Evolutionary conservation across 2,888 invertebrate genomes (phyloP).

Genomic region (Cenopis cana): DNA sequence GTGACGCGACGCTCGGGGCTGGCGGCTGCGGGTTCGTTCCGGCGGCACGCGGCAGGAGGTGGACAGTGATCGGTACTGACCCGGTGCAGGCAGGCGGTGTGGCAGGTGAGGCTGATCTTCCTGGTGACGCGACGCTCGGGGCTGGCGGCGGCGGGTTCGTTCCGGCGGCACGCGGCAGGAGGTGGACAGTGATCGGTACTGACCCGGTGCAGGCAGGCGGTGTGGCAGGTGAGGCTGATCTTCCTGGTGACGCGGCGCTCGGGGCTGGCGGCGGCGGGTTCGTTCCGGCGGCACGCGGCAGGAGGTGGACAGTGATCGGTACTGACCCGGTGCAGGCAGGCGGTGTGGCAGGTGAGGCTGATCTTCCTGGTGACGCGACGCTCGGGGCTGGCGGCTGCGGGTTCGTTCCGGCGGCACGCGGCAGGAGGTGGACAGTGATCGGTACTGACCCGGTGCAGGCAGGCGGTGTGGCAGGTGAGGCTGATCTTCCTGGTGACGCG

Average conservation of each 20-base stretch:
- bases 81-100: conserved; percentile 71
- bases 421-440: too few relatives aligned
- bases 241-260: conserved; percentile 78
- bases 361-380: conserved; percentile 84
- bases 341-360: conserved; percentile 89
- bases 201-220: conserved; percentile 61
- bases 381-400: conserved; percentile 72
- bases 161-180: conserved; percentile 85
- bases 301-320: too few relatives aligned
- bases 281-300: conserved; percentile 86
- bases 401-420: conserved; percentile 86
- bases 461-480: conserved; percentile 87
- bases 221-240: conserved; percentile 90
- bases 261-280: conserved; percentile 77
- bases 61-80: background rate
- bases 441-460: conserved; percentile 47
- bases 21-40: conserved; percentile 85
- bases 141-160: conserved; percentile 83
- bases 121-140: conserved; percentile 67
- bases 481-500: conserved; percentile 87
- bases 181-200: background rate
- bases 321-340: conserved; percentile 54
- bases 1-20: conserved; percentile 58
- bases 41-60: conserved; percentile 84
- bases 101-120: conserved; percentile 90